Conservation (phyloP, 2,888 invertebrate species). For the Erebia aethiops region DNA sequence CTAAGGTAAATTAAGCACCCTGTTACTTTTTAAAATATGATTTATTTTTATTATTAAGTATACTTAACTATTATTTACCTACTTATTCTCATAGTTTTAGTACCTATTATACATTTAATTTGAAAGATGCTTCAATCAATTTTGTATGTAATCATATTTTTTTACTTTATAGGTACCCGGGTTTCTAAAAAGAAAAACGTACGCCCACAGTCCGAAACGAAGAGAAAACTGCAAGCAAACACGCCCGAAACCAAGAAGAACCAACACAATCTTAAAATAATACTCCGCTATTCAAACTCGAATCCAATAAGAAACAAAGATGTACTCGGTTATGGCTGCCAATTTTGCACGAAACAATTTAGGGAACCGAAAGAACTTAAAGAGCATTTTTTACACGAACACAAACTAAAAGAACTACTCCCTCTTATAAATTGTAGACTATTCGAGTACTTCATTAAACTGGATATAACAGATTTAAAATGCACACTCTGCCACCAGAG, state of each 20-base stretch:
- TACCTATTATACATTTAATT: no score
- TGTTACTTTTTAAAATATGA: no score
- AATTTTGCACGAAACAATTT: constrained; percentile 52
- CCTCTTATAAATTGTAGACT: constrained; percentile 48
- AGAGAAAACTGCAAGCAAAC: neutral
- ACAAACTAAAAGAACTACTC: constrained; percentile 51
- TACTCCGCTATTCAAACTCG: constrained; percentile 60
- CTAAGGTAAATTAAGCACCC: no score
- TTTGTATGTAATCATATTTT: neutral
- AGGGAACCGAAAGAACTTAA: constrained; percentile 51
- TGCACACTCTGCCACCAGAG: constrained; percentile 54
- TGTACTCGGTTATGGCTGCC: constrained; percentile 54
- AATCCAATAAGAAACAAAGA: constrained; percentile 56
- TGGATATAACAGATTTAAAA: constrained; percentile 57
- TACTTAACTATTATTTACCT: no score
- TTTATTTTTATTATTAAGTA: no score
- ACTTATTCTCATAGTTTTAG: no score
- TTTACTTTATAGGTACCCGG: constrained; percentile 17
- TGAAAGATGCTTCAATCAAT: constrained; percentile 4
- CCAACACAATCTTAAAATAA: constrained; percentile 52
- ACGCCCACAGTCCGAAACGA: neutral
- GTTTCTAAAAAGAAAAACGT: neutral
- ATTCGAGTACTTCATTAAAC: constrained; percentile 53
- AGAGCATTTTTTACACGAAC: constrained; percentile 56
- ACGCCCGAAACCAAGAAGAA: constrained; percentile 47